Conservation (phyloP, 2,797 vertebrate species). For the Lutjanus campechanus region DNA sequence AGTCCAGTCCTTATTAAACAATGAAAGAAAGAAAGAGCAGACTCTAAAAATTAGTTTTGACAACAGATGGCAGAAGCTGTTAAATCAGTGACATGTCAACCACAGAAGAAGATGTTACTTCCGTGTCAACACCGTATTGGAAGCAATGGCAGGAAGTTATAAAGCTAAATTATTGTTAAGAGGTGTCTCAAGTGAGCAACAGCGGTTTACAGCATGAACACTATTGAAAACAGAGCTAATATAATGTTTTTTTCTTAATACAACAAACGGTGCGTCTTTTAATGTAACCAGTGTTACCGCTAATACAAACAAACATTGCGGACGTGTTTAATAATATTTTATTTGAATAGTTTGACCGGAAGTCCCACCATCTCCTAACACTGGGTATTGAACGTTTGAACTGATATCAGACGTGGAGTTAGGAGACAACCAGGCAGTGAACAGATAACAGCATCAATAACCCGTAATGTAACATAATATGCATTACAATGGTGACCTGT, state of each 20-base stretch:
- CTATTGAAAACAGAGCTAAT: background rate
- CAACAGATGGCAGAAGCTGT: slow-evolving; percentile 13
- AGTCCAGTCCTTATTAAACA: too few species aligned
- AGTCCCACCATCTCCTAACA: rapidly evolving
- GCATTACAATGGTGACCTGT: background rate
- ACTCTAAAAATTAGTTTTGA: background rate
- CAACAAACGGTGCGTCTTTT: rapidly evolving
- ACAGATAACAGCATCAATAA: slow-evolving; percentile 18
- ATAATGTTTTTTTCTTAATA: background rate
- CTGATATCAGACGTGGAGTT: slow-evolving; percentile 68
- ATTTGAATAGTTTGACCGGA: slow-evolving; percentile 51
- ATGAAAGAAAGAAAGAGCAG: background rate
- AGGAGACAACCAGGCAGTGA: background rate
- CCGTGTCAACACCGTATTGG: slow-evolving; percentile 20
- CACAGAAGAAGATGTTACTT: slow-evolving; percentile 52
- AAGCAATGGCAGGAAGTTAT: slow-evolving; percentile 10
- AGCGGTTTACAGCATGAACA: rapidly evolving
- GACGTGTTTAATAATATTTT: slow-evolving; percentile 7
- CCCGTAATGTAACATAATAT: slow-evolving; percentile 19
- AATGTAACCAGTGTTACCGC: rapidly evolving
- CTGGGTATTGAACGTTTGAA: background rate
- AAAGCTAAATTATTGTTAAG: background rate
- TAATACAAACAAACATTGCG: too few species aligned
- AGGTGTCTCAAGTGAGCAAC: background rate
- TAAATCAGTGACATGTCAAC: background rate